Conservation (phyloP, 2,113 vertebrate genomes). For the Prinia subflava region DNA sequence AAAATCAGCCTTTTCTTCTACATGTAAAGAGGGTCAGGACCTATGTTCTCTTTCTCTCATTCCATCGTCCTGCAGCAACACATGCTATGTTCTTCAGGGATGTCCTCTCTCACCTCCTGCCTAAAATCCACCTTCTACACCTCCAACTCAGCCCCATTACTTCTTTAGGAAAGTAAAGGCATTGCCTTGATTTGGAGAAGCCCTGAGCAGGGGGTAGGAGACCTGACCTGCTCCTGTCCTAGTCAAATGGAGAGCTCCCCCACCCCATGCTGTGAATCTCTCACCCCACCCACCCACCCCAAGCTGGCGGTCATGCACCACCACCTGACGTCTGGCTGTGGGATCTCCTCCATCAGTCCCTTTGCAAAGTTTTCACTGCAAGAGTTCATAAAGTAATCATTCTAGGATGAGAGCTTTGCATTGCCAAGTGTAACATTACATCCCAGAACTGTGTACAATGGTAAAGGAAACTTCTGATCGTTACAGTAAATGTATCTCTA, state of each 20-base stretch:
- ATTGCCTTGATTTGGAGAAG: neutral
- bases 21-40: neutral
- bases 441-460: accelerated
- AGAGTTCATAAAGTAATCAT: neutral
- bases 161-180: neutral
- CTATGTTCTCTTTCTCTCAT: neutral
- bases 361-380: neutral
- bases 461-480: neutral
- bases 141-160: neutral
- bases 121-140: neutral
- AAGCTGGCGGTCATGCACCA: neutral
- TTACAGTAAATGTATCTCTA: neutral
- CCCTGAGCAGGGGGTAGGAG: neutral
- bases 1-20: neutral
- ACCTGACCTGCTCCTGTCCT: neutral
- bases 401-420: neutral
- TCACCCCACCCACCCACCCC: accelerated
- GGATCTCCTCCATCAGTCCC: neutral
- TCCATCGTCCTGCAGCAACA: neutral
- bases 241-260: neutral
- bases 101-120: neutral
- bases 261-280: neutral
- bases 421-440: neutral
- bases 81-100: neutral
- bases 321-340: accelerated